A percentile compares a stretch with the other conserved stretches of the same genome.
phyloP scores from a whole-genome alignment of 1,140 invertebrate species.

The Bombus sylvicola region DNA sequence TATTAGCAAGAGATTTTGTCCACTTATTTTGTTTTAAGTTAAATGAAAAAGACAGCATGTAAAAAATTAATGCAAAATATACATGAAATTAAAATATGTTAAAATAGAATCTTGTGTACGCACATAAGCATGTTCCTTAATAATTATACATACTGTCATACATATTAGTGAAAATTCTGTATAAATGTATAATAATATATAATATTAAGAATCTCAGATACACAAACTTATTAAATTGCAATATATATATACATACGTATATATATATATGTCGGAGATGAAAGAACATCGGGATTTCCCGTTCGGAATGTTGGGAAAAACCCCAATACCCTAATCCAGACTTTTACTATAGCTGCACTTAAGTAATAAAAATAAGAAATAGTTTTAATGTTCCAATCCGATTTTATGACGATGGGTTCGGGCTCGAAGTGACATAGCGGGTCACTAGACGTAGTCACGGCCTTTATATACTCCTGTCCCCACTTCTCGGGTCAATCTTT shows the following conservation, averaged over 20 bases:
- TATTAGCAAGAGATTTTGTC: slow-evolving; percentile 10
- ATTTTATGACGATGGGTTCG: no score
- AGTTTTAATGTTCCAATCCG: no score
- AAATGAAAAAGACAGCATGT: slow-evolving; percentile 18
- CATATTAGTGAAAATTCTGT: slow-evolving; percentile 51
- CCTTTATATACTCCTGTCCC: no score
- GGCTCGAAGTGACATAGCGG: no score
- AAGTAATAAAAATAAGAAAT: no score
- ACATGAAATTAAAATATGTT: slow-evolving; percentile 30
- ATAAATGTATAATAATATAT: slow-evolving; percentile 62
- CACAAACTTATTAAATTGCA: slow-evolving; percentile 50
- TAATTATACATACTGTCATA: slow-evolving; percentile 47
- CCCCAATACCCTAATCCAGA: no score
- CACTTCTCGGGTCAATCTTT: no score
- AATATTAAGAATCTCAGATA: slow-evolving; percentile 45
- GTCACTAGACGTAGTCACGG: no score
- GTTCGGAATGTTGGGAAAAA: no score
- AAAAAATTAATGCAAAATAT: slow-evolving; percentile 40
- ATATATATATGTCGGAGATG: neutral
- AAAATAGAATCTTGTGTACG: slow-evolving; percentile 43
- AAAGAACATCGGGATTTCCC: no score
- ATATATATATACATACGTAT: slow-evolving; percentile 11
- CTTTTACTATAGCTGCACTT: no score
- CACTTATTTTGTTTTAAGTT: neutral
- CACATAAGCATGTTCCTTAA: slow-evolving; percentile 61